These are phyloP conservation scores for Rhopalosiphum maidis DNA, from an alignment of 1,140 invertebrate species.

Conservation along the genomic window DNA sequence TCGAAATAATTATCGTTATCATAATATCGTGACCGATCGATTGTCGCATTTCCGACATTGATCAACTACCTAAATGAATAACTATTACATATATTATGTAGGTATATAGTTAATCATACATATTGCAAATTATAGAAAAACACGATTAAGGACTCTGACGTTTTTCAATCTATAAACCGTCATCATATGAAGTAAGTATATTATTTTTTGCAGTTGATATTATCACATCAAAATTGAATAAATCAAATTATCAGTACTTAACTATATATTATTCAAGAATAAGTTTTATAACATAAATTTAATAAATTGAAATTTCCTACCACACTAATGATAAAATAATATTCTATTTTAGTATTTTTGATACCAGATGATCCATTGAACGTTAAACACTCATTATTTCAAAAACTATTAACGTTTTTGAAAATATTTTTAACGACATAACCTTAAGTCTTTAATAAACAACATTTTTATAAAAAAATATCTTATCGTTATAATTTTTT, in stretches of 20 bases:
- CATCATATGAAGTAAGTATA: not conserved
- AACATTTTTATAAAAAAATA: no score
- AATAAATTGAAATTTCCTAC: not conserved
- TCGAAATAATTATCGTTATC: slow-evolving; percentile 1
- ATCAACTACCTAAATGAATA: not conserved
- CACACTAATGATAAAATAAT: not conserved
- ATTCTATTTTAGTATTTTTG: no score
- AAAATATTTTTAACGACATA: no score
- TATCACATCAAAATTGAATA: not conserved
- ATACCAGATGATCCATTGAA: not conserved
- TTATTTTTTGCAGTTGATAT: not conserved
- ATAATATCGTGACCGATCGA: not conserved
- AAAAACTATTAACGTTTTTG: not conserved
- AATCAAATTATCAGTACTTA: not conserved
- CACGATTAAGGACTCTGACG: not conserved
- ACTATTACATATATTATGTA: not conserved
- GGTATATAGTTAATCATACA: not conserved
- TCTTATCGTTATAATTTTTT: no score
- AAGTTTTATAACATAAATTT: not conserved
- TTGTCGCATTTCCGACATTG: not conserved
- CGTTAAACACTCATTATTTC: not conserved
- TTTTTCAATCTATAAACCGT: not conserved
- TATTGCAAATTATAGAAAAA: not conserved
- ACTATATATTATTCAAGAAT: not conserved
- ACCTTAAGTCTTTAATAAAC: no score